phyloP scores from a whole-genome alignment of 2,113 vertebrate genomes.

The Cryptomyrus ogoouensis region DNA sequence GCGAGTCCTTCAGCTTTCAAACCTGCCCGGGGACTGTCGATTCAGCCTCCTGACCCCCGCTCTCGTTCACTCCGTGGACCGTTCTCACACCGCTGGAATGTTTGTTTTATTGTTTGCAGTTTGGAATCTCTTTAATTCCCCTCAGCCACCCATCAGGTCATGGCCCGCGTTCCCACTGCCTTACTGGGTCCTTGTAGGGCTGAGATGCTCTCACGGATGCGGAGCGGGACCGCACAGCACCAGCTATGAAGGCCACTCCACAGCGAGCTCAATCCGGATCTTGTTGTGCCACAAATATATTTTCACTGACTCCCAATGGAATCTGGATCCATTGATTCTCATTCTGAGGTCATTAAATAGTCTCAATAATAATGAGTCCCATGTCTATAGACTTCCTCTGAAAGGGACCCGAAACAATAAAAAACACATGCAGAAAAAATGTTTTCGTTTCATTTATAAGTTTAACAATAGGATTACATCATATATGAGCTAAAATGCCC shows the following conservation, averaged over 20 bases:
- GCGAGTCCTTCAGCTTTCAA: slow-evolving; percentile 43
- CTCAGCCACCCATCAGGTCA: not conserved
- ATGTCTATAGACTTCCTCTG: not conserved
- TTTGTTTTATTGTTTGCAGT: not conserved
- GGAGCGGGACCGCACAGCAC: not conserved
- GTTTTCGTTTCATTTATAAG: not conserved
- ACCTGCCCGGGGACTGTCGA: slow-evolving; percentile 32
- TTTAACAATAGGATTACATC: not conserved
- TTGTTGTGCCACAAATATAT: not conserved
- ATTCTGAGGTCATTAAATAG: not conserved
- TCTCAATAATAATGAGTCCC: not conserved
- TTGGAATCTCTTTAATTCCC: not conserved
- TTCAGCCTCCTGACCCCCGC: not conserved
- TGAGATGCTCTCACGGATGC: not conserved
- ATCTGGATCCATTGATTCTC: not conserved
- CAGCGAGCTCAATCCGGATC: not conserved
- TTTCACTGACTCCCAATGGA: not conserved
- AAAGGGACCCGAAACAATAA: not conserved
- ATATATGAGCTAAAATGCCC: not conserved
- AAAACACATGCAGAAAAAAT: not conserved
- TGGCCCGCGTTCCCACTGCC: not conserved
- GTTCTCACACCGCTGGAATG: not conserved
- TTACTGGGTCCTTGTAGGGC: not conserved
- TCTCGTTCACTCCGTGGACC: not conserved
- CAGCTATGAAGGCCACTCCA: not conserved